A percentile compares a stretch with the other conserved stretches of the same genome.
These are phyloP conservation scores for Bambusicola thoracicus DNA, from an alignment of 2,113 vertebrate species.

Conservation along the genomic window DNA sequence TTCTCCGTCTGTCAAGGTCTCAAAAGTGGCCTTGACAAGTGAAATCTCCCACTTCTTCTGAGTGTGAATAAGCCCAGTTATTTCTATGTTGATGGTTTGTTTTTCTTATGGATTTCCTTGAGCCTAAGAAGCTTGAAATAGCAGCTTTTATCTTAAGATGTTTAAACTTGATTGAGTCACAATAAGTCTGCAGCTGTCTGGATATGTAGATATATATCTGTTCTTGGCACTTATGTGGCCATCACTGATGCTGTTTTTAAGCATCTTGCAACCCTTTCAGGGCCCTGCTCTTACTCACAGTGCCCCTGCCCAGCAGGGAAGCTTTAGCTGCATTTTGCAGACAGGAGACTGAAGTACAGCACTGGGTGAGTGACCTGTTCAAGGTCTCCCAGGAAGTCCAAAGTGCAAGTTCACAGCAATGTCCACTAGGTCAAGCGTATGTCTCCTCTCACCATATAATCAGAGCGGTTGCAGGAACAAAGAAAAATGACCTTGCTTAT, in stretches of 20 bases:
- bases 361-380: neutral
- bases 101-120: slow-evolving; percentile 49
- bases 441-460: neutral
- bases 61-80: slow-evolving; percentile 52
- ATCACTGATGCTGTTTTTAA: neutral
- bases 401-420: neutral
- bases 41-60: slow-evolving; percentile 11
- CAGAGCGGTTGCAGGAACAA: neutral
- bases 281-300: neutral
- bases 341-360: neutral
- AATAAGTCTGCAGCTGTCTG: slow-evolving; percentile 7
- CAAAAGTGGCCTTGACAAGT: slow-evolving; percentile 39
- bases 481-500: neutral
- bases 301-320: neutral
- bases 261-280: neutral
- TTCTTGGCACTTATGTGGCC: neutral
- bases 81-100: slow-evolving; percentile 36
- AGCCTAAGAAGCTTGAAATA: slow-evolving; percentile 37
- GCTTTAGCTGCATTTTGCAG: neutral
- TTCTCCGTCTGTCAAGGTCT: neutral
- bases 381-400: neutral
- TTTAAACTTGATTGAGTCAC: slow-evolving; percentile 29
- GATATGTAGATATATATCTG: neutral
- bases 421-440: neutral
- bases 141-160: slow-evolving; percentile 40